phyloP scores from a whole-genome alignment of 2,113 vertebrate genomes.

The Pluvianellus socialis region DNA sequence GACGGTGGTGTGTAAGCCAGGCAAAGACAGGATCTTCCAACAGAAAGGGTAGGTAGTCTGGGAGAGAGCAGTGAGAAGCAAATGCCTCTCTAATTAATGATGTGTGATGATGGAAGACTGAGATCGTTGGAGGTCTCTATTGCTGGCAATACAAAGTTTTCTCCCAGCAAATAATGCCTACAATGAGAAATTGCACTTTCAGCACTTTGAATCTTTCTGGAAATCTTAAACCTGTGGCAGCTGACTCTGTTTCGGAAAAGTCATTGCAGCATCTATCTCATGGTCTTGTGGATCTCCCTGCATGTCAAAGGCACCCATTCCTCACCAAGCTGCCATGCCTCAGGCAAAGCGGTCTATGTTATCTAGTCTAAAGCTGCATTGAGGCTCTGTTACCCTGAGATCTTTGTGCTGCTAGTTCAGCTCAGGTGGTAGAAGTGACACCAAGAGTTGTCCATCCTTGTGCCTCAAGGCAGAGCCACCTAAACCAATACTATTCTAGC shows the following conservation, averaged over 20 bases:
- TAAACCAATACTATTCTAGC: neutral
- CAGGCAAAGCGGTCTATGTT: neutral
- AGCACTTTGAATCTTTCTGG: neutral
- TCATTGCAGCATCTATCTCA: rapidly evolving
- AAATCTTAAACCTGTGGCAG: neutral
- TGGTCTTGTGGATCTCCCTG: rapidly evolving
- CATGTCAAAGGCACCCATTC: neutral
- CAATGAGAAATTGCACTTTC: neutral
- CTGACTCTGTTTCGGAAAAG: neutral
- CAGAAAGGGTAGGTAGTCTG: neutral
- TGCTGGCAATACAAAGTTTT: neutral
- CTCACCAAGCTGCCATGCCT: neutral
- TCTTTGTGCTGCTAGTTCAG: neutral
- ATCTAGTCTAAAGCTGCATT: neutral
- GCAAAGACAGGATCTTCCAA: neutral
- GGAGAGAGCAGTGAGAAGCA: neutral
- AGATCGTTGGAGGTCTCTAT: neutral
- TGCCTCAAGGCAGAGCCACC: neutral
- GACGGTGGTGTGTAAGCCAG: neutral
- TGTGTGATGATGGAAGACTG: neutral
- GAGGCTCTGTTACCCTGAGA: neutral
- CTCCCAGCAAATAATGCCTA: neutral
- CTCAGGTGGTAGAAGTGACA: neutral
- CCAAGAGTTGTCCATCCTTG: neutral
- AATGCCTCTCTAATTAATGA: neutral